phyloP scores from a whole-genome alignment of 2,888 invertebrate species.

The Cactoblastis cactorum region DNA sequence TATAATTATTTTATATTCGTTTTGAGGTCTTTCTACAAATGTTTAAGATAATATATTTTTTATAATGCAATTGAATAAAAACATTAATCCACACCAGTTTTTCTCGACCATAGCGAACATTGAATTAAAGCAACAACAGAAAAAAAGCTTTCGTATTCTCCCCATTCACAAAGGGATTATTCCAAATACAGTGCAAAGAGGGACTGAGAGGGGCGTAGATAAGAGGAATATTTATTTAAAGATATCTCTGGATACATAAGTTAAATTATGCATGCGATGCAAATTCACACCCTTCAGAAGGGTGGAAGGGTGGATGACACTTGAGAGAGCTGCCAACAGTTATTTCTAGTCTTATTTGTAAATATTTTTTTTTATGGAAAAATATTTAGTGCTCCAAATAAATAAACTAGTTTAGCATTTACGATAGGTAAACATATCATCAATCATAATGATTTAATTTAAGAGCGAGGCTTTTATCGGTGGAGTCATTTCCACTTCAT shows the following conservation, averaged over 20 bases:
- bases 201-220: slow-evolving; percentile 64
- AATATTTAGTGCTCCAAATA: no score
- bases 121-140: slow-evolving; percentile 41
- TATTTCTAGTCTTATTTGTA: not conserved
- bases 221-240: slow-evolving; percentile 59
- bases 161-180: slow-evolving; percentile 62
- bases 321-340: slow-evolving; percentile 2
- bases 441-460: no score
- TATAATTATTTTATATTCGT: no score
- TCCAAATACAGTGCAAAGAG: slow-evolving; percentile 63
- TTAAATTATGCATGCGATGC: slow-evolving; percentile 76
- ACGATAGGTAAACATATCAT: no score
- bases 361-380: no score
- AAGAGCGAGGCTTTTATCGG: no score
- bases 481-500: no score
- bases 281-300: slow-evolving; percentile 47
- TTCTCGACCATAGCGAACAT: slow-evolving; percentile 15
- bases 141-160: slow-evolving; percentile 31
- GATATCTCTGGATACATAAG: slow-evolving; percentile 47
- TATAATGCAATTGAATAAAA: no score
- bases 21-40: no score
- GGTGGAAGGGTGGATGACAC: not conserved
- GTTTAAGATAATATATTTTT: no score
- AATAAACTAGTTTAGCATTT: no score
- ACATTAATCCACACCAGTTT: slow-evolving; percentile 14